Conservation (phyloP, 2,113 vertebrate species). For the Clarias batrachus region DNA sequence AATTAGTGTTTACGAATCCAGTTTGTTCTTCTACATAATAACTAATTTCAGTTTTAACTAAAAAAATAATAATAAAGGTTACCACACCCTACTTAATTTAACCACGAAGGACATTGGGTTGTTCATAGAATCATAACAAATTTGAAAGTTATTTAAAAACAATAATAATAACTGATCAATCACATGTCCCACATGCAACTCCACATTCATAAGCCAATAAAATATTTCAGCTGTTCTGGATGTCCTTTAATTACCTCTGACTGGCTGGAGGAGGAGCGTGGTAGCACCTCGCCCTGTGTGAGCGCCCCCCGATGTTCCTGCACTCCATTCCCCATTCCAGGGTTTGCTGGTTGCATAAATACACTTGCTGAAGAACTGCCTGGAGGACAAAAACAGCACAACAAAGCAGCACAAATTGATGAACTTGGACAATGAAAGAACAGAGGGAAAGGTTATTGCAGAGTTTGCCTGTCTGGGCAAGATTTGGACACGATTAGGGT, state of each 20-base stretch:
- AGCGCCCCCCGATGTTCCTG: slow-evolving; percentile 76
- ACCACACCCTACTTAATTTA: background rate
- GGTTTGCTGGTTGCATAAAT: slow-evolving; percentile 17
- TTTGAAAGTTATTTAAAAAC: background rate
- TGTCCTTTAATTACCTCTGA: slow-evolving; percentile 55
- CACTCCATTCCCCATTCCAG: slow-evolving; percentile 89
- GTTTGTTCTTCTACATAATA: too few species aligned
- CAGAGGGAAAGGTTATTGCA: background rate
- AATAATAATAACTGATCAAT: background rate
- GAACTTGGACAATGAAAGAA: too few species aligned
- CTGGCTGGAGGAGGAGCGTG: slow-evolving; percentile 63
- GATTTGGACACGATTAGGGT: background rate
- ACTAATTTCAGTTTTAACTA: too few species aligned
- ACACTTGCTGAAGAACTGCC: slow-evolving; percentile 5
- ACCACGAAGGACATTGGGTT: background rate
- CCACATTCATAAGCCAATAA: background rate
- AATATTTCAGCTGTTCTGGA: background rate
- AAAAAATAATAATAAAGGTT: too few species aligned
- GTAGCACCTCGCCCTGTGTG: slow-evolving; percentile 72
- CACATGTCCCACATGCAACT: background rate
- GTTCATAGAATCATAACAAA: background rate
- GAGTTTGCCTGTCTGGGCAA: too few species aligned
- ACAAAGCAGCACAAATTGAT: background rate
- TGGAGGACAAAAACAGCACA: slow-evolving; percentile 3
- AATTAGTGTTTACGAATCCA: too few species aligned